phyloP scores from a whole-genome alignment of 2,888 invertebrate species.

The Nomada fabriciana region DNA sequence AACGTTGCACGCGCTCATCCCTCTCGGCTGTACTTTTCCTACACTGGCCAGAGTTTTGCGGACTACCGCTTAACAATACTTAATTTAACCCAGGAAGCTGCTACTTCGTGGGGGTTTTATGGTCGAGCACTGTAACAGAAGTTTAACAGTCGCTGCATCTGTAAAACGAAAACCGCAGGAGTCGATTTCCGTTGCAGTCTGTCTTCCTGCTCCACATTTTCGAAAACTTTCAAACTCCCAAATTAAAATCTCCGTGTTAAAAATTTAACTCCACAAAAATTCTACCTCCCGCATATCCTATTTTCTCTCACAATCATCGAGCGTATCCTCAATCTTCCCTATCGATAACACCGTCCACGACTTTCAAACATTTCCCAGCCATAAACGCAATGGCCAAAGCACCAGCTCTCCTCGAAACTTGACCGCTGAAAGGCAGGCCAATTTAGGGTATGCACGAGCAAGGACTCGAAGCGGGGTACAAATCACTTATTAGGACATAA shows the following conservation, averaged over 20 bases:
- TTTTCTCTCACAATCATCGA: no score
- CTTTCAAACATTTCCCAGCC: no score
- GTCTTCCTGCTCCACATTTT: no score
- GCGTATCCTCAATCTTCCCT: no score
- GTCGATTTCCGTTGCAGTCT: no score
- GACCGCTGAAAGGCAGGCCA: not conserved
- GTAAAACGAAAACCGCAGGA: not conserved
- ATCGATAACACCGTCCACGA: no score
- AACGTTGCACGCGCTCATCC: conserved; percentile 2
- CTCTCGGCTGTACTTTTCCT: conserved; percentile 3
- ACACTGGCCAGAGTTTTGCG: not conserved
- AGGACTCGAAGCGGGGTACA: conserved; percentile 56
- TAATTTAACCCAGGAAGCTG: conserved; percentile 42
- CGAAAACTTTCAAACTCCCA: no score
- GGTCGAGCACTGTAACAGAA: not conserved
- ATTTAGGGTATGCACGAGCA: not conserved
- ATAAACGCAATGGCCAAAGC: not conserved
- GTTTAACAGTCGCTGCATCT: not conserved
- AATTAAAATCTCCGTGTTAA: no score
- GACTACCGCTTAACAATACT: conserved; percentile 40
- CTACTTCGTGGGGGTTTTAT: conserved; percentile 34
- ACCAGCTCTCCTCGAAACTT: not conserved
- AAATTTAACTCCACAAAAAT: no score
- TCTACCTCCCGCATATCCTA: no score
- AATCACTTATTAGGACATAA: conserved; percentile 79